Conservation (phyloP, 2,113 vertebrate genomes). For the Rhynchopsitta pachyrhyncha region DNA sequence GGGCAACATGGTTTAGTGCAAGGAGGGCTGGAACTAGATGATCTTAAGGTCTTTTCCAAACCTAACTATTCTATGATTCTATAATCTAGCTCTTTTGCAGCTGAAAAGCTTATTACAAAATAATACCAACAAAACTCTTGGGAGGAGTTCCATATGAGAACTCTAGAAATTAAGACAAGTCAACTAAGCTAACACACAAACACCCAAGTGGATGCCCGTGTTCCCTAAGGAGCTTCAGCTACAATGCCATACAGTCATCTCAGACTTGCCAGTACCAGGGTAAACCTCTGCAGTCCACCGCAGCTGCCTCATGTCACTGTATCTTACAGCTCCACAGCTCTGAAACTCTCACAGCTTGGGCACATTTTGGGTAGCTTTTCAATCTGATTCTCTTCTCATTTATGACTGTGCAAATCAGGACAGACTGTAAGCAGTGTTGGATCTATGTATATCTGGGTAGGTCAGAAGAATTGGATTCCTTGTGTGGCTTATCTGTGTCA, state of each 20-base stretch:
- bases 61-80: not conserved
- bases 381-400: not conserved
- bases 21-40: not conserved
- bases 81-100: not conserved
- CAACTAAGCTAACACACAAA: not conserved
- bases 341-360: not conserved
- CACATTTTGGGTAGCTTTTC: not conserved
- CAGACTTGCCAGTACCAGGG: not conserved
- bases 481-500: not conserved
- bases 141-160: not conserved
- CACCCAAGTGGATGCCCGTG: accelerated
- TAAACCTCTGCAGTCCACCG: not conserved
- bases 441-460: not conserved
- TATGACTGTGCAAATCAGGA: not conserved
- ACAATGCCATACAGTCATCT: not conserved
- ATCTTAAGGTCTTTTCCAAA: not conserved
- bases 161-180: not conserved
- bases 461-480: not conserved
- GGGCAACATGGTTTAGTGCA: no score
- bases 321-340: not conserved
- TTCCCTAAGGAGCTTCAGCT: not conserved
- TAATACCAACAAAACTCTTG: not conserved
- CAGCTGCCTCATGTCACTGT: not conserved
- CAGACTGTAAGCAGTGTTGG: not conserved
- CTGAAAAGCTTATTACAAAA: not conserved